Evolutionary conservation across 2,113 vertebrate genomes (phyloP).

Genomic region (Halcyon senegalensis): DNA sequence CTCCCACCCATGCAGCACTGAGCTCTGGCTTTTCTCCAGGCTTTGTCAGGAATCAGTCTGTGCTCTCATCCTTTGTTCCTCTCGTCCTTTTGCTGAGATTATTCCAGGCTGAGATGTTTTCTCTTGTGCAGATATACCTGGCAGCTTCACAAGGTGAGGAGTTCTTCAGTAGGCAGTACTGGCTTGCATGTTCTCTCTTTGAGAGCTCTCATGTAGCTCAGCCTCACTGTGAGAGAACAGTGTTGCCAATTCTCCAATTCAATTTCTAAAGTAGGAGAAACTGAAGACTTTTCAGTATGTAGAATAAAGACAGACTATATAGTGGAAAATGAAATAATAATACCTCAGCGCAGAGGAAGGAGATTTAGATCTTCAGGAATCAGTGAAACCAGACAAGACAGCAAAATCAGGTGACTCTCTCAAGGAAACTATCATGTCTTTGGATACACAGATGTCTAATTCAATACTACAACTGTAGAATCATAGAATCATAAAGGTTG

Average conservation of each 20-base stretch:
- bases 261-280: not conserved
- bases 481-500: too few relatives aligned
- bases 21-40: not conserved
- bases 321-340: not conserved
- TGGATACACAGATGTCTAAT: not conserved
- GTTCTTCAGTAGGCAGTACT: not conserved
- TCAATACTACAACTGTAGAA: not conserved
- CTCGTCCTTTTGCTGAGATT: not conserved
- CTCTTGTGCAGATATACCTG: not conserved
- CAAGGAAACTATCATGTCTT: not conserved
- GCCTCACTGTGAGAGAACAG: not conserved
- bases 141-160: not conserved
- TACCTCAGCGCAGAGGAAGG: not conserved
- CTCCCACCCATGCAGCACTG: not conserved
- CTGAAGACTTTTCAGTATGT: not conserved
- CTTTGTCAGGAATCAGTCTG: not conserved
- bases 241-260: not conserved
- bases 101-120: not conserved
- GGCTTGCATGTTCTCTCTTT: not conserved
- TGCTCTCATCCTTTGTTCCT: not conserved
- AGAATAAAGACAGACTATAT: not conserved
- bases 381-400: not conserved
- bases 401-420: not conserved
- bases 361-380: not conserved
- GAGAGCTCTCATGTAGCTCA: not conserved